Percentiles rank a stretch among this genome's conserved stretches.
phyloP scores from a whole-genome alignment of 2,797 vertebrate genomes.

The Emydoidea blandingii region DNA sequence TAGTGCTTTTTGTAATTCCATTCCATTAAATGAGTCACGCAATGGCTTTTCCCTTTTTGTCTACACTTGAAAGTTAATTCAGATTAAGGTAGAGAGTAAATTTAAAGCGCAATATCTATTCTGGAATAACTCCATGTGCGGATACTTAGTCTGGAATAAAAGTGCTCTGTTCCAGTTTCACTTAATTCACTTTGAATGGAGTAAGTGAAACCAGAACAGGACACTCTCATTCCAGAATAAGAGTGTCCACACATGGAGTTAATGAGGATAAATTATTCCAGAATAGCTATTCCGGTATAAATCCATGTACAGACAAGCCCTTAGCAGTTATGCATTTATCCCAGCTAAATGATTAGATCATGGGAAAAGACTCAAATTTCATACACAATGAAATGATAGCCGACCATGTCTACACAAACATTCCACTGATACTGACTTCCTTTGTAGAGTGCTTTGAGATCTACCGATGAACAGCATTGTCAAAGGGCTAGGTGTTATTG shows the following conservation, averaged over 20 bases:
- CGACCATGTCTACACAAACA: fast-evolving
- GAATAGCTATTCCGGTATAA: neutral
- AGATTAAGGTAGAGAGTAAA: neutral
- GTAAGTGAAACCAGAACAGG: neutral
- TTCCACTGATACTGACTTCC: neutral
- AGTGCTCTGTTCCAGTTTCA: neutral
- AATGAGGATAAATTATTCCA: neutral
- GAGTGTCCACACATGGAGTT: neutral
- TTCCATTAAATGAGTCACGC: neutral
- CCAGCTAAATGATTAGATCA: neutral
- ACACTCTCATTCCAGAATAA: neutral
- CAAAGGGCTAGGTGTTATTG: no score
- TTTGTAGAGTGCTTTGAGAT: neutral
- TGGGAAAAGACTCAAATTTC: neutral
- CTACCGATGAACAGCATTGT: neutral
- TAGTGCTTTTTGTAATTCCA: neutral
- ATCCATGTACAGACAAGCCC: no score
- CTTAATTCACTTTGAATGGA: neutral
- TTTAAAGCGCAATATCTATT: neutral
- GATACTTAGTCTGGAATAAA: neutral
- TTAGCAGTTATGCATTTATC: neutral
- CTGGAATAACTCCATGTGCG: neutral
- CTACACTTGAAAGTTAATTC: neutral
- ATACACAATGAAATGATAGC: fast-evolving
- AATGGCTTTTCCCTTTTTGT: neutral